A percentile compares a stretch with the other conserved stretches of the same genome.
Evolutionary conservation across 2,888 invertebrate genomes (phyloP).

Genomic region (Leptinotarsa juncta): DNA sequence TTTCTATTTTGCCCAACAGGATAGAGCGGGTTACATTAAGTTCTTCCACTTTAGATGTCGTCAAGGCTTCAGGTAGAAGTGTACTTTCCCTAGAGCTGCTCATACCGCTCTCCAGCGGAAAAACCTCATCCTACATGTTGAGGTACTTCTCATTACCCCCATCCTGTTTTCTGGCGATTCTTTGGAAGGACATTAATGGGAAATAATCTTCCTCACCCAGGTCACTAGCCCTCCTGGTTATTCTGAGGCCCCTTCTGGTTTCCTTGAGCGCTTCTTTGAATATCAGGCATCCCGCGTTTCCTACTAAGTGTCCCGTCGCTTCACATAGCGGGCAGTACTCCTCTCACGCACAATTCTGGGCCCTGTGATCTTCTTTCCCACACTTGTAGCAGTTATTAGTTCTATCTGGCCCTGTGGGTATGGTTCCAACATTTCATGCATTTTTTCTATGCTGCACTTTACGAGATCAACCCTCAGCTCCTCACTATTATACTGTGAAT

Average conservation of each 20-base stretch:
- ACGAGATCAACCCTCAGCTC: background rate
- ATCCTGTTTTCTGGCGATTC: background rate
- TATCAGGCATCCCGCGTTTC: slow-evolving; percentile 19
- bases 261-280: slow-evolving; percentile 10
- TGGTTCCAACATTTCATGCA: background rate
- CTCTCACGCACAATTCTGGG: background rate
- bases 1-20: background rate
- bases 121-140: background rate
- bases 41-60: too few species aligned
- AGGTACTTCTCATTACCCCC: background rate
- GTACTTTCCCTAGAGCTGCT: background rate
- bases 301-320: slow-evolving; percentile 9
- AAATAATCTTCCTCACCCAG: background rate
- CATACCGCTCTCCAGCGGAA: background rate
- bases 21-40: background rate
- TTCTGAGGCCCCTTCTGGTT: background rate
- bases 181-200: background rate
- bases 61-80: background rate
- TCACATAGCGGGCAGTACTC: slow-evolving; percentile 19
- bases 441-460: background rate
- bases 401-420: background rate
- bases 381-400: slow-evolving; percentile 12
- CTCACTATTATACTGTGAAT: background rate
- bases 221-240: background rate
- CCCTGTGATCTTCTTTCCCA: background rate